Base-by-base conservation (phyloP, 2,888 invertebrate genomes). In the Caenorhabditis plicata region DNA sequence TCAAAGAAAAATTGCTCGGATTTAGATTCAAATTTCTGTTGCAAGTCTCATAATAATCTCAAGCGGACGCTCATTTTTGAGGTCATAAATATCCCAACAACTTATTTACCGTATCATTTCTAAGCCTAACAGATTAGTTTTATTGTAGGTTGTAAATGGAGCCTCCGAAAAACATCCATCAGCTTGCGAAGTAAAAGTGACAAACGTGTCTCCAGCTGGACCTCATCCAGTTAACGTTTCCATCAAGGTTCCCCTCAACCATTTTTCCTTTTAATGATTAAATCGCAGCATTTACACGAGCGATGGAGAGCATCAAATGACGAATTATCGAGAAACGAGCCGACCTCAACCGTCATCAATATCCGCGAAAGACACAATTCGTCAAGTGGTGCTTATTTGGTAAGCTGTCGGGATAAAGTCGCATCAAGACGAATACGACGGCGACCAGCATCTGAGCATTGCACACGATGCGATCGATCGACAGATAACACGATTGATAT, bases 401-500 rank as follows among this genome's bases (percentile, higher is more conserved):
- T 38, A 20, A 3, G 11, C n/a, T 55, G 50, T 42, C 43, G 51
- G 57, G 51, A 51, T 33, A 51, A 57, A 25, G 51, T 36, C 25
- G 33, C 38, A 17, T 32, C 36, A n/a, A 40, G 23, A n/a, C n/a
- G n/a, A 27, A n/a, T 33, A 26, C 46, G 49, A 8, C 32, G 5
- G 17, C 32, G 35, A 22, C 32, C 56, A 19, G 33, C 41, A 25
- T 8, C 26, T 4, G 36, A n/a, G n/a, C n/a, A 35, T 29, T 39
- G 39, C 19, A 32, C 54, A 33, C 26, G 52, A 4, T 66, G 60
- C 45, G 46, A 55, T 20, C 29, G 45, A 11, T 46, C 57, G 25
- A 52, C 46, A 23, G 66, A 63, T 19, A 66, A 63, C 42, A 55
- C 63, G 20, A 45, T 66, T 26, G 62, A 66, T 56, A 43, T 66